Base-by-base conservation (phyloP, 2,113 vertebrate genomes). In the Spheniscus mendiculus region DNA sequence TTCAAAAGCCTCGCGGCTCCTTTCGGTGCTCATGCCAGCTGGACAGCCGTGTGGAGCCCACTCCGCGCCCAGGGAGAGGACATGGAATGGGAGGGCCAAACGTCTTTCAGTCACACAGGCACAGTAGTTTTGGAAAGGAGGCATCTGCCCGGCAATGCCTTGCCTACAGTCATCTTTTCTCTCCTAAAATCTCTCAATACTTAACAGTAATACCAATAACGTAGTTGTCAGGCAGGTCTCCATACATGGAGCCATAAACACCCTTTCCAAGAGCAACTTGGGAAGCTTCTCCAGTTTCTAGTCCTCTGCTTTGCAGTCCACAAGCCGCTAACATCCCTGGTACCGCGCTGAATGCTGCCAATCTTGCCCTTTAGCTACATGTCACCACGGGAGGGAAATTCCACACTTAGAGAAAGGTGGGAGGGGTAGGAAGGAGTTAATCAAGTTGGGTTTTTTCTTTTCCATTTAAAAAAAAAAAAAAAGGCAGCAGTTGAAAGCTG, bases 61-160 rank as follows among this genome's bases (percentile, higher is more conserved):
- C 32, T 62, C 30, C n/a, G 63, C 0, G 0, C 36, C 34, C 1
- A 0, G 2, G 62, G 47, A 83, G n/a, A 69, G 11, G 49, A 69
- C 18, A 13, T 10, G 38, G 34, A 66, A 23, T n/a, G 32, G 59
- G 19, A 36, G 36, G 29, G 42, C 32, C 78, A 79, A 63, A 30
- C 1, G 2, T 26, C 72, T 47, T 86, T 61, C 74, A 52, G 70
- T 80, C 5, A 3, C 71, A 34, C 0, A 0, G 34, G 52, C 29
- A 67, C 10, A 25, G 44, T 0, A 23, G 38, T 47, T 90, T 56
- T 21, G 56, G 34, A 56, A 59, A 77, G 79, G n/a, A 87, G 49
- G 50, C 77, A 36, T 23, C 59, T 3, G 29, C 52, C 55, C 11
- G 4, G 65, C 76, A 89, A 19, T 34, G 38, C 50, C 70, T 63